A percentile compares a stretch with the other conserved stretches of the same genome.
These are phyloP conservation scores for Anodontia alba DNA, from an alignment of 2,888 invertebrate genomes.

Conservation along the genomic window DNA sequence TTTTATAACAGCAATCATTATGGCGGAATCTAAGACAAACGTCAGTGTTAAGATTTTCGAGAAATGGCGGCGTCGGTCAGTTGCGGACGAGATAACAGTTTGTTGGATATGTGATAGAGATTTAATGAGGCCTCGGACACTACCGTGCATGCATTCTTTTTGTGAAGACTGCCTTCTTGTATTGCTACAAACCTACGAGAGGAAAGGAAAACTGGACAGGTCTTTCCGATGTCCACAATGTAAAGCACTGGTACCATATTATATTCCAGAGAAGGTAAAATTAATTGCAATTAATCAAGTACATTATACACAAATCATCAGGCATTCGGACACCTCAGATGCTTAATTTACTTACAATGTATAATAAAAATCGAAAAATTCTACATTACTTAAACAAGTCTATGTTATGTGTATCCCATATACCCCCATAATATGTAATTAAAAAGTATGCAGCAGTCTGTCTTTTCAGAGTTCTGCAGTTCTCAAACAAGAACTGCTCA, in stretches of 20 bases:
- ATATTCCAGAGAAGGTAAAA: conserved; percentile 42
- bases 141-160: conserved; percentile 59
- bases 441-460: too few relatives aligned
- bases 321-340: too few relatives aligned
- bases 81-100: conserved; percentile 37
- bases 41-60: conserved; percentile 35
- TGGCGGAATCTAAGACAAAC: neutral
- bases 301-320: too few relatives aligned
- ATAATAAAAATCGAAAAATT: too few relatives aligned
- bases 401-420: too few relatives aligned
- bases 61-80: conserved; percentile 52
- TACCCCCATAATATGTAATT: too few relatives aligned
- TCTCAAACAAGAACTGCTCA: too few relatives aligned
- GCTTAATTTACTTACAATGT: too few relatives aligned
- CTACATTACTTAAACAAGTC: too few relatives aligned
- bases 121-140: conserved; percentile 37
- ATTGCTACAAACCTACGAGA: conserved; percentile 47
- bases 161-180: conserved; percentile 52
- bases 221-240: conserved; percentile 56
- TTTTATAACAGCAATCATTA: too few relatives aligned
- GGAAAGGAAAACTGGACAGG: conserved; percentile 45
- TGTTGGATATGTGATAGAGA: conserved; percentile 46
- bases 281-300: too few relatives aligned
- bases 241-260: conserved; percentile 41
- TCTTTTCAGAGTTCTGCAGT: too few relatives aligned